Evolutionary conservation across 2,113 vertebrate species (phyloP).

Genomic region (Zosterops hypoxanthus): DNA sequence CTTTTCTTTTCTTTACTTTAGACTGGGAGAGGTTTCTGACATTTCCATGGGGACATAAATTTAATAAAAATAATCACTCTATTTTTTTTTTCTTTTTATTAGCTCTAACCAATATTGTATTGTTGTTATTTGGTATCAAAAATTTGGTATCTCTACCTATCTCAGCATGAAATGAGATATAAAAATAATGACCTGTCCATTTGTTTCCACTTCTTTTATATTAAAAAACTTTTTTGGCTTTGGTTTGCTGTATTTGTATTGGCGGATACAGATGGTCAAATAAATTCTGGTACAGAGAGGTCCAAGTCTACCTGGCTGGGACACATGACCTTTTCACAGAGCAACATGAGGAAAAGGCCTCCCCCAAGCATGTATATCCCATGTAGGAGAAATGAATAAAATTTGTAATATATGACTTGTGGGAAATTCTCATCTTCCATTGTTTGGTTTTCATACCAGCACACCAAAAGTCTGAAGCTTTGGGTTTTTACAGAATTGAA

Average conservation of each 20-base stretch:
- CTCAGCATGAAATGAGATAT: neutral
- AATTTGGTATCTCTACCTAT: neutral
- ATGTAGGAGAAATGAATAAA: neutral
- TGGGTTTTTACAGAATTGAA: neutral
- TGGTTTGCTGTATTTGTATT: neutral
- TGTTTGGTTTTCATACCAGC: neutral
- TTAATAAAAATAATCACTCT: neutral
- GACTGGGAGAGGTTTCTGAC: neutral
- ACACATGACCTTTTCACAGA: neutral
- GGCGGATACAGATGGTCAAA: neutral
- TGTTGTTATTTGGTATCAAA: neutral
- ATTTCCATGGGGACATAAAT: neutral
- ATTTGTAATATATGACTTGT: neutral
- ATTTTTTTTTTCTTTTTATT: neutral
- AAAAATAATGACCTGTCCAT: neutral
- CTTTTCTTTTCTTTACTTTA: neutral
- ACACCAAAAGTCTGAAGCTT: neutral
- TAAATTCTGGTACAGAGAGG: neutral
- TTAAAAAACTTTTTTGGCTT: neutral
- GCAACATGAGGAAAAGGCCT: neutral
- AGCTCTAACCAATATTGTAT: neutral
- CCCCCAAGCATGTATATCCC: neutral
- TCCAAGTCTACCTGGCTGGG: neutral
- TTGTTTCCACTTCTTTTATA: neutral
- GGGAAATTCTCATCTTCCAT: neutral